Evolutionary conservation across 2,113 vertebrate genomes (phyloP).

Genomic region (Cranoglanis bouderius): DNA sequence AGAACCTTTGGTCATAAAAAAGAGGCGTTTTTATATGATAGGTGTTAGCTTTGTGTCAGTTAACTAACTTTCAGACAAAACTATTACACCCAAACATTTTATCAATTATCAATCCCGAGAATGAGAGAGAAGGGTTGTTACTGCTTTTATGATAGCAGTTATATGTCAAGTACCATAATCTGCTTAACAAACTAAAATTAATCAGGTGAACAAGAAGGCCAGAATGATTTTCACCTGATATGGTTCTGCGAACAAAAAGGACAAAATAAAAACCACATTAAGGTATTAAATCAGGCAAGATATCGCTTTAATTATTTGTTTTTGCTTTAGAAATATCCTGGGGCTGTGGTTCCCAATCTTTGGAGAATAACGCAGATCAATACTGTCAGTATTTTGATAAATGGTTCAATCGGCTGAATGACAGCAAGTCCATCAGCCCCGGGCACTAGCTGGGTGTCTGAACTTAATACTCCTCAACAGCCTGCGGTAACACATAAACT

Average conservation of each 20-base stretch:
- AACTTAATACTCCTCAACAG: slow-evolving; percentile 18
- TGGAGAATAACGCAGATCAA: slow-evolving; percentile 65
- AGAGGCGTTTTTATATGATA: neutral
- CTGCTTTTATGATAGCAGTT: neutral
- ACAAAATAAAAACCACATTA: slow-evolving; percentile 50
- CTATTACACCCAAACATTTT: neutral
- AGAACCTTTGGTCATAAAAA: neutral
- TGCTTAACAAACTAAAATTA: slow-evolving; percentile 8
- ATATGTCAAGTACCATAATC: neutral
- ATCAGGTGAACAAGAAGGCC: neutral
- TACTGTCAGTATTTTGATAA: slow-evolving; percentile 71
- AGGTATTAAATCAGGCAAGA: slow-evolving; percentile 58
- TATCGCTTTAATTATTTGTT: slow-evolving; percentile 65
- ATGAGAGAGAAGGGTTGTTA: neutral
- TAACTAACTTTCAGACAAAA: neutral
- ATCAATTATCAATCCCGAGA: neutral
- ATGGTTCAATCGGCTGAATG: slow-evolving; percentile 70
- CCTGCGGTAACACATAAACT: neutral
- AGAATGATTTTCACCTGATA: neutral
- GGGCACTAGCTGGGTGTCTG: slow-evolving; percentile 23
- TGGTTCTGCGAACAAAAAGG: neutral
- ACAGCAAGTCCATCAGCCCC: slow-evolving; percentile 68
- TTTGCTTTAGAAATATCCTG: slow-evolving; percentile 68
- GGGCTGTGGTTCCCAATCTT: slow-evolving; percentile 62
- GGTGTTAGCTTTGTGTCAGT: neutral